Percentiles rank a stretch among this genome's conserved stretches.
Conservation (phyloP, 2,888 invertebrate species). For the Rapana venosa region DNA sequence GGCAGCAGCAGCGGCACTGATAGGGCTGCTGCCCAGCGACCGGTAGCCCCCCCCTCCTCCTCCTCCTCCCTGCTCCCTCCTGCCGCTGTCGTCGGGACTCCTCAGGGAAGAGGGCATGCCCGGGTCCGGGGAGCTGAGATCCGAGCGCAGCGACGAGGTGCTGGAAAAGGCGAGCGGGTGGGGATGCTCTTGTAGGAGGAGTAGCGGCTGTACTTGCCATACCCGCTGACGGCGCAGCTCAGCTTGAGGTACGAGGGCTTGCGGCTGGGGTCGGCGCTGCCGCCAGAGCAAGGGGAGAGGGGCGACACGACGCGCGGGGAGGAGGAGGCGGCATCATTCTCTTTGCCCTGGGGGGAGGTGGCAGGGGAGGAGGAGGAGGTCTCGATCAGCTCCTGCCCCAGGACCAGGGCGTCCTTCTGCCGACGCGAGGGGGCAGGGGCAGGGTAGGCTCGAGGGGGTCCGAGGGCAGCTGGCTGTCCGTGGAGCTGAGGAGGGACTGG, state of each 20-base stretch:
- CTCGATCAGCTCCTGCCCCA: conserved; percentile 49
- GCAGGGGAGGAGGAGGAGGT: conserved; percentile 31
- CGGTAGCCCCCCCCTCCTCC: background rate
- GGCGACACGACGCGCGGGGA: background rate
- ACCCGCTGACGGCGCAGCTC: conserved; percentile 74
- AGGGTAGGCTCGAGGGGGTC: conserved; percentile 20
- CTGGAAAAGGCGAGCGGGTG: conserved; percentile 69
- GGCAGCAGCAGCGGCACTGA: conserved; percentile 33
- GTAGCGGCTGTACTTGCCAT: conserved; percentile 71
- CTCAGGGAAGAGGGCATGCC: conserved; percentile 64
- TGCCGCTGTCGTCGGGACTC: conserved; percentile 43
- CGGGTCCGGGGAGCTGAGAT: conserved; percentile 56
- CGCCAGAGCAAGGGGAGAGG: conserved; percentile 45
- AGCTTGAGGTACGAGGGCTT: conserved; percentile 74
- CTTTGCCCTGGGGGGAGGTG: conserved; percentile 36
- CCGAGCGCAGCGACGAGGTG: conserved; percentile 63
- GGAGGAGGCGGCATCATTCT: conserved; percentile 43
- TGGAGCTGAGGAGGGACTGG: conserved; percentile 47
- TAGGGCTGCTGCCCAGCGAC: conserved; percentile 22
- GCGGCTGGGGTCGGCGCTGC: conserved; percentile 55
- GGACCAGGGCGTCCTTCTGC: conserved; percentile 45
- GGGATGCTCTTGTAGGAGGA: conserved; percentile 68
- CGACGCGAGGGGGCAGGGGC: conserved; percentile 27
- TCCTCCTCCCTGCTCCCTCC: background rate
- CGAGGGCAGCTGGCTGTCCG: conserved; percentile 41